These are phyloP conservation scores for Chelonoidis abingdonii DNA, from an alignment of 2,113 vertebrate genomes.

Conservation along the genomic window DNA sequence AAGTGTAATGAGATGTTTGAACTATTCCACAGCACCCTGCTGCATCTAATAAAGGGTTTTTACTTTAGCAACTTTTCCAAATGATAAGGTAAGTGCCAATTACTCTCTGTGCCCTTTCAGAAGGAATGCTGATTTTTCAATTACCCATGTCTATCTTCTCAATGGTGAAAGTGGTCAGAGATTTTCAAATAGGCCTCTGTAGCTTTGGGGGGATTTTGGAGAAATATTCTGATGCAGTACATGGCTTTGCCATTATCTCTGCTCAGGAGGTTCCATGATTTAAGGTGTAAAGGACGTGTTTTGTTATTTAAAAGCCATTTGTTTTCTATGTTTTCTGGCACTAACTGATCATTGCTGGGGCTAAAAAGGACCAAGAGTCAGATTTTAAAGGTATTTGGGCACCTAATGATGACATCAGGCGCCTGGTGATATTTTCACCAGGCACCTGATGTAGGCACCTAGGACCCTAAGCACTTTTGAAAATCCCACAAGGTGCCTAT, in stretches of 20 bases:
- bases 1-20: neutral
- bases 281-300: neutral
- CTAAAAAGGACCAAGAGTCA: neutral
- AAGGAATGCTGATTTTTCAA: neutral
- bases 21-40: neutral
- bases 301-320: neutral
- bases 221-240: neutral
- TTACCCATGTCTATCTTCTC: neutral
- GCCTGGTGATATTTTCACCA: neutral
- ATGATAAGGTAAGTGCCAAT: neutral
- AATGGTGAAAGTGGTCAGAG: neutral
- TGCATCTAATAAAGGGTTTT: slow-evolving; percentile 15
- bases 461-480: neutral
- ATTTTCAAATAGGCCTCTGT: neutral
- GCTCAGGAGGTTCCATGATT: neutral
- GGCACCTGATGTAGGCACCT: no score
- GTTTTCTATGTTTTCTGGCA: neutral
- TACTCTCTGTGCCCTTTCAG: neutral
- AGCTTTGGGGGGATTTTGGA: neutral
- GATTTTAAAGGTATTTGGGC: neutral
- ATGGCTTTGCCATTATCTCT: neutral
- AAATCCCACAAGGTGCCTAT: neutral
- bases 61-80: neutral
- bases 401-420: neutral
- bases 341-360: neutral